Base-by-base conservation (phyloP, 37 sponge, comb jelly and placozoan genomes). In the Geodia barretti region DNA sequence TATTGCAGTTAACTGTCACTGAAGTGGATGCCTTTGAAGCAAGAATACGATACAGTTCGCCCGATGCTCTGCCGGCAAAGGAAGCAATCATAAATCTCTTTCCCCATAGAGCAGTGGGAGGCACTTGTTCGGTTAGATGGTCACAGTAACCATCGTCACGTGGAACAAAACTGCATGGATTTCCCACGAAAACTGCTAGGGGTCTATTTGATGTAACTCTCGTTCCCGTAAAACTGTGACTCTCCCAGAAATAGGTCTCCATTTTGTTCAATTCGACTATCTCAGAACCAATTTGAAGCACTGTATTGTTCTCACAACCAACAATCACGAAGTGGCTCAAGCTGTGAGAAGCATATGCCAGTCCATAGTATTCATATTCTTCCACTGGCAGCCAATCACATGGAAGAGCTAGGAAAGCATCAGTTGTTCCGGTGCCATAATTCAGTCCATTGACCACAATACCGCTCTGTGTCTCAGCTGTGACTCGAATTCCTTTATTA, bases 51-150 rank as follows among this genome's bases (percentile, higher is more conserved):
- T 61, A 74, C 2, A 75, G 11, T 35, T 78, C 82, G 32, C 68
- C 68, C 60, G 64, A 29, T 19, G 47, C 72, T 61, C 87, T 60
- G 0, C 62, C 70, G 5, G 8, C 1, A 39, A 86, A 65, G 42
- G 91, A 81, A 34, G 73, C 79, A 38, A 41, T 36, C 25, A 91
- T 30, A 41, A 86, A 86, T 26, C 8, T 28, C n/a, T 23, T 75
- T 40, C 91, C 91, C 86, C 86, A 91, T 60, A 82, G 86, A 3
- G 70, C 77, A 59, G 86, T 86, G 33, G 91, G 91, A 36, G 86
- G 86, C 5, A 91, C 39, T 68, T 85, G 86, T 47, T 91, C 91
- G 35, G 70, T 76, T 3, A 86, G 17, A 58, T 74, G 41, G 40
- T 91, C 91, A 91, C 91, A 91, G 9, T 80, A 42, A 25, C 26